These are phyloP conservation scores for Anomalospiza imberbis DNA, from an alignment of 2,797 vertebrate genomes.

Conservation along the genomic window DNA sequence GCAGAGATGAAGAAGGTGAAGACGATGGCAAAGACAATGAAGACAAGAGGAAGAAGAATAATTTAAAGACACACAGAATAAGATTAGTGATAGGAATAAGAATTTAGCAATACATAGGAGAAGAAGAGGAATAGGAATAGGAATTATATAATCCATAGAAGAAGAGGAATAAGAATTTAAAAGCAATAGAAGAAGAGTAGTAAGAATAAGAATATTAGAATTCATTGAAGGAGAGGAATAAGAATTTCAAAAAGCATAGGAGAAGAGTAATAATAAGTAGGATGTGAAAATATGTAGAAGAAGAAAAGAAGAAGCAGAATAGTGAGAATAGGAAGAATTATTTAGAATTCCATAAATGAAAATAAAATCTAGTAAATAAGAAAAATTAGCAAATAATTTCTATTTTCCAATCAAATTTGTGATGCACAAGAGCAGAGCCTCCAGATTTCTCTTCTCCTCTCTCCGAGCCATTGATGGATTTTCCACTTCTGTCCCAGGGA, in stretches of 20 bases:
- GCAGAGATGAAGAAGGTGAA: too few relatives aligned
- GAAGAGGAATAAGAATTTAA: not conserved
- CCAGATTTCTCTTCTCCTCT: not conserved
- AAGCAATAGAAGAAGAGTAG: not conserved
- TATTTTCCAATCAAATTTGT: not conserved
- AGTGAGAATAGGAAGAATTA: not conserved
- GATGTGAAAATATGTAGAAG: too few relatives aligned
- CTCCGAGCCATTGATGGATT: not conserved
- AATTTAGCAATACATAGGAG: not conserved
- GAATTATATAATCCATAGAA: too few relatives aligned
- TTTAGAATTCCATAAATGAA: not conserved
- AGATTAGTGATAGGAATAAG: not conserved
- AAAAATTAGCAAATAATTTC: too few relatives aligned
- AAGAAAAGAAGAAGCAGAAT: not conserved
- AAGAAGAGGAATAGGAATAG: not conserved
- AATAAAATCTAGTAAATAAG: too few relatives aligned
- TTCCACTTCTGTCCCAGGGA: not conserved
- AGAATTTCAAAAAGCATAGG: not conserved
- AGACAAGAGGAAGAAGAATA: not conserved
- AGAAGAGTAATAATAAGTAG: too few relatives aligned
- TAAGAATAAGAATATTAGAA: too few relatives aligned
- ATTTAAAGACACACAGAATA: not conserved
- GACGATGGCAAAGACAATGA: accelerated
- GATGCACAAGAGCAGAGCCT: not conserved
- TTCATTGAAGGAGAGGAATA: too few relatives aligned